Evolutionary conservation across 2,888 invertebrate species (phyloP), one percentile per base, ranked within the genome.

Genomic region (Caenorhabditis doughertyi): DNA sequence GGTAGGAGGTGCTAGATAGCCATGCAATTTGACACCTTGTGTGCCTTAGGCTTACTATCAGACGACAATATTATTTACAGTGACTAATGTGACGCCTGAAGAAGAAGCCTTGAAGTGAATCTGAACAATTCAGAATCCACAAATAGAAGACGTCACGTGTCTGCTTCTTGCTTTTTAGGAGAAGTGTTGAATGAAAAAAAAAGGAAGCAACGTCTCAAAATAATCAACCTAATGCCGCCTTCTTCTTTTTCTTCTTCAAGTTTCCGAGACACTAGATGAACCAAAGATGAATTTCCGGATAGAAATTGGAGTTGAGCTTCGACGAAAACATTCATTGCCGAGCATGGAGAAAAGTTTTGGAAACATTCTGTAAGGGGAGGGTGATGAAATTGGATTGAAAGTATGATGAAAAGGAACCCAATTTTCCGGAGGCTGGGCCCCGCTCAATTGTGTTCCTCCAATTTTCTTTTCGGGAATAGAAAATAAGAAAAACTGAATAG

Each of bases 391-490:
- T 76, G 74, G 67, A 60, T 67, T 68, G 67, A 53, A 56, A 56
- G 47, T 55, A 35, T 5, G 44, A 13, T 13, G 51, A 44, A 65
- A 65, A 56, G 55, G 76, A 76, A 76, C 76, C 49, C 76, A 76
- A 76, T 76, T 76, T 76, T 68, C 67, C 35, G 13, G 21, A 27
- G 21, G 29, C 11, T 2, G 0, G 16, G n/a, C n/a, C n/a, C n/a
- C n/a, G n/a, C 47, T 58, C 67, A 74, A 74, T 76, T 68, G 68
- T 68, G 76, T 68, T 67, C 60, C 68, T 64, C 73, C 53, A 49
- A 32, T 62, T 62, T 65, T 51, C 47, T 64, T 64, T 49, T 27
- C 8, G 16, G 23, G 23, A 32, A 47, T 29, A 27, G 42, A 42
- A 29, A 49, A 27, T 29, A 9, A 44, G 9, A 64, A 64, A 8